Conservation (phyloP, 2,113 vertebrate species). For the Polypterus senegalus region DNA sequence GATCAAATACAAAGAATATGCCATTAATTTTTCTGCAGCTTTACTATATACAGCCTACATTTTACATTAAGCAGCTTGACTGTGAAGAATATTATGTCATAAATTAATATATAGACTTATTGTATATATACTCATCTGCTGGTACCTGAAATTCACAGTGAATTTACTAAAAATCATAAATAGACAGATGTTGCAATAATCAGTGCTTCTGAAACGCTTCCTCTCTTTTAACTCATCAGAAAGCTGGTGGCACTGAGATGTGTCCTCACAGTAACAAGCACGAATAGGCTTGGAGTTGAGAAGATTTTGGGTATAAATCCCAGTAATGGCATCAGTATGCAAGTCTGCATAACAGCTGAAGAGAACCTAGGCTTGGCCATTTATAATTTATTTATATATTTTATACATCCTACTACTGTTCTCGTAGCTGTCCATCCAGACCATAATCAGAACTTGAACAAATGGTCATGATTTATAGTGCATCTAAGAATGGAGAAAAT, state of each 20-base stretch:
- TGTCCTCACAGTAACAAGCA: conserved; percentile 15
- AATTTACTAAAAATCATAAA: conserved; percentile 46
- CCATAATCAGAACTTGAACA: too few species aligned
- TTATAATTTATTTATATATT: too few species aligned
- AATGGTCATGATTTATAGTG: too few species aligned
- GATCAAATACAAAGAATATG: conserved; percentile 34
- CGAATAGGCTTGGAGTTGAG: conserved; percentile 21
- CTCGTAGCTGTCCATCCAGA: too few species aligned
- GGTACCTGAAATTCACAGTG: conserved; percentile 67
- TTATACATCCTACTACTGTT: too few species aligned
- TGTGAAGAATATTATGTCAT: too few species aligned
- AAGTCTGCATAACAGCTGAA: not conserved
- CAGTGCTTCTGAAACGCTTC: conserved; percentile 24
- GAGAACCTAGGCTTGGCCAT: not conserved
- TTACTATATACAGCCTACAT: too few species aligned
- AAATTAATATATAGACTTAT: conserved; percentile 31
- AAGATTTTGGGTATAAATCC: conserved; percentile 27
- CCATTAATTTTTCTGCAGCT: conserved; percentile 10
- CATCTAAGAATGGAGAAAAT: too few species aligned
- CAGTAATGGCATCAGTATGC: not conserved
- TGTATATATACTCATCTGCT: conserved; percentile 56
- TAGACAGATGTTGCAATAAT: conserved; percentile 30
- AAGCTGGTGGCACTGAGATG: conserved; percentile 1
- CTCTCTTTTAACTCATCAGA: conserved; percentile 30
- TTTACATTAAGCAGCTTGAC: too few species aligned